Percentiles rank a stretch among this genome's conserved stretches.
Evolutionary conservation across 2,888 invertebrate species (phyloP).

Genomic region (Andrena bicolor): DNA sequence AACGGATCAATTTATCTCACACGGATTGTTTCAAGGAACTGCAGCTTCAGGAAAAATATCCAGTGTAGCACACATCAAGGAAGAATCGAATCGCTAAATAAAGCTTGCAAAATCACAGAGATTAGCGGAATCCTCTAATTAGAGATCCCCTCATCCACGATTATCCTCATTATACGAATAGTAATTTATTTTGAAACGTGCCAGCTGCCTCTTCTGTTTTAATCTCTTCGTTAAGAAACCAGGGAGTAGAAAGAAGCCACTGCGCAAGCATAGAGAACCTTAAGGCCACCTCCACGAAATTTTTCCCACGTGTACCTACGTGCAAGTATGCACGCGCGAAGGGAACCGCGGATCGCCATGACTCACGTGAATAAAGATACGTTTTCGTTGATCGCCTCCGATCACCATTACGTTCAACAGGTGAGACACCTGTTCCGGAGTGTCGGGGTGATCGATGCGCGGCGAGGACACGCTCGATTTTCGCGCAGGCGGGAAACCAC

Average conservation of each 20-base stretch:
- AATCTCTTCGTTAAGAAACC: background rate
- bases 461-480: slow-evolving; percentile 47
- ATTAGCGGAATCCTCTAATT: no score
- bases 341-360: slow-evolving; percentile 26
- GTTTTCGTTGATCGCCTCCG: slow-evolving; percentile 48
- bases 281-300: background rate
- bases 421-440: slow-evolving; percentile 40
- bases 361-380: slow-evolving; percentile 49
- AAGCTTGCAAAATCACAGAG: no score
- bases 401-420: slow-evolving; percentile 33
- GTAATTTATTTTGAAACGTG: no score
- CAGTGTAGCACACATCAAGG: background rate
- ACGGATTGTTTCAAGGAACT: background rate
- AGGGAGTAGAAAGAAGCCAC: background rate
- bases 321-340: slow-evolving; percentile 9
- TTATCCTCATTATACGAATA: no score
- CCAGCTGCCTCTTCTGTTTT: no score
- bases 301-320: background rate
- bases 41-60: slow-evolving; percentile 24
- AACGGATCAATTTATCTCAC: background rate
- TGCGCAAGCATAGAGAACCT: slow-evolving; percentile 10
- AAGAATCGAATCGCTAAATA: no score
- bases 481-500: slow-evolving; percentile 8
- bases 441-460: slow-evolving; percentile 60
- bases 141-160: no score